Conservation (phyloP, 2,797 vertebrate species). For the Rhyacichthys aspro region DNA sequence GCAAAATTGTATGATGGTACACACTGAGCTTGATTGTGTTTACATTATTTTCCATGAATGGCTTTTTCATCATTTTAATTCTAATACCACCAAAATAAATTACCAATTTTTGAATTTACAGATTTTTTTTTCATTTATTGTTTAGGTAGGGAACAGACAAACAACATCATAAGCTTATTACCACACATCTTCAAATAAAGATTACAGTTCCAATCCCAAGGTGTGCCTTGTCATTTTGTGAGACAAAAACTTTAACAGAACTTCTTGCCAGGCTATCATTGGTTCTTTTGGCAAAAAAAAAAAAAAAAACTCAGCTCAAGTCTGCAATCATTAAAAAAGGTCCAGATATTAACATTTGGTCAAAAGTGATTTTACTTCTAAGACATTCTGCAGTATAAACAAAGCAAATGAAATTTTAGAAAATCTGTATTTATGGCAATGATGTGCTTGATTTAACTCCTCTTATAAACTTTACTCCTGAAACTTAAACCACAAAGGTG, state of each 20-base stretch:
- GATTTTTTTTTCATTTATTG: slow-evolving; percentile 18
- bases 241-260: slow-evolving; percentile 20
- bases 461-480: slow-evolving; percentile 23
- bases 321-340: slow-evolving; percentile 26
- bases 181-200: slow-evolving; percentile 23
- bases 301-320: not conserved
- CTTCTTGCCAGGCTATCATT: slow-evolving; percentile 10
- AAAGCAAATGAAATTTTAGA: slow-evolving; percentile 31
- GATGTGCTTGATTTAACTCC: slow-evolving; percentile 49
- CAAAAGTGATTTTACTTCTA: slow-evolving; percentile 34
- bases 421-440: slow-evolving; percentile 34
- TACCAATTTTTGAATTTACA: slow-evolving; percentile 3
- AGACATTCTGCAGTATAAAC: slow-evolving; percentile 33
- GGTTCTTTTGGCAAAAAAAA: slow-evolving; percentile 6
- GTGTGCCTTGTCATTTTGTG: slow-evolving; percentile 37
- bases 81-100: not conserved
- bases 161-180: not conserved
- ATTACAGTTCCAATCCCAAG: slow-evolving; percentile 28
- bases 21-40: too few species aligned
- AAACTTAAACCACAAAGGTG: slow-evolving; percentile 66
- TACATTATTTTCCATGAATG: too few species aligned
- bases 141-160: not conserved
- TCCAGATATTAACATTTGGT: slow-evolving; percentile 31
- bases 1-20: too few species aligned
- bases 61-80: too few species aligned